Evolutionary conservation across 2,113 vertebrate species (phyloP), one percentile per base, ranked within the genome.

Genomic region (Tor tambroides): DNA sequence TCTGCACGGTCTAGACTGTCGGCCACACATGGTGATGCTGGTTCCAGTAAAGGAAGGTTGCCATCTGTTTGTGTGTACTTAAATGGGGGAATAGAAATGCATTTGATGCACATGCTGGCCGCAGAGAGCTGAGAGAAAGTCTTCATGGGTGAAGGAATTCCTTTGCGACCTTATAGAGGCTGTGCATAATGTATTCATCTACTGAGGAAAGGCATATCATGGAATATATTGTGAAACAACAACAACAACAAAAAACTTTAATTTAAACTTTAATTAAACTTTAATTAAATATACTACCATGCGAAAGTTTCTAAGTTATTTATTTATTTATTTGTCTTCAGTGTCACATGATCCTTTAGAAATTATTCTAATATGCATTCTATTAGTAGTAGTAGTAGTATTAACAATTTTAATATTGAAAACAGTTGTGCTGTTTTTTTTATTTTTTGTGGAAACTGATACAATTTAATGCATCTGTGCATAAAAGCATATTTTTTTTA

Each of bases 21-120:
- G 93, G 92, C 95, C 95, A 93, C 95, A 95, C 95, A 94, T 87
- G 89, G 90, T 86, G 93, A 91, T 90, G 86, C 79, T 86, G 91
- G 89, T 88, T 89, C 85, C 78, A 90, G 92, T 90, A 88, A 84
- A 43, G 83, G 61, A 90, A 84, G 85, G 69, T 91, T 89, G 87
- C 90, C 93, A 89, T 95, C 89, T 94, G 92, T 90, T 90, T 91
- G 83, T 77, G 63, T 90, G 72, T 86, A 89, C 85, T 91, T 76
- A 92, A 91, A 93, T 87, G 65, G 89, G 89, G 89, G 88, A 92
- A 93, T 91, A 88, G 63, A 89, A 77, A 88, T 90, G 89, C 92
- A 93, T 93, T 88, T 91, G 89, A 89, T 90, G 89, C 91, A 92
- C 91, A 93, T 92, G 89, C 92, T 90, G 87, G 88, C 90, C 90